Percentiles rank a stretch among this genome's conserved stretches.
Evolutionary conservation across 2,113 vertebrate species (phyloP).

Genomic region (Mus musculus): DNA sequence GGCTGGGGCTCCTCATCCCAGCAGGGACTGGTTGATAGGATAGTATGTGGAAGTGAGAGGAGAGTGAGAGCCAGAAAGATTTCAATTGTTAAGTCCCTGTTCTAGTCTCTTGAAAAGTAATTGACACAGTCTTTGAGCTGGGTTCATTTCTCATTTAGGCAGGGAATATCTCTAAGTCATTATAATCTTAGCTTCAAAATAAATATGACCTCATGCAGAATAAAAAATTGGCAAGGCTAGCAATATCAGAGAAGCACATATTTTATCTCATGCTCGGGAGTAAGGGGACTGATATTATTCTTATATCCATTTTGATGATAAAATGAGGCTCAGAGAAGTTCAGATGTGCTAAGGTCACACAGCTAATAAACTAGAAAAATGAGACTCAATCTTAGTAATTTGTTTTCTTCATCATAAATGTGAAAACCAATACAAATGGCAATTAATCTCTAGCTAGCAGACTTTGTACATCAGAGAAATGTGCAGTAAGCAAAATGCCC

Average conservation of each 20-base stretch:
- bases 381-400: neutral
- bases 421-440: conserved; percentile 1
- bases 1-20: neutral
- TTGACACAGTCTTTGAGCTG: neutral
- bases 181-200: conserved; percentile 50
- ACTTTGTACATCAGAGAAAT: neutral
- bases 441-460: conserved; percentile 36
- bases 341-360: conserved; percentile 6
- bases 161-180: neutral
- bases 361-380: conserved; percentile 29
- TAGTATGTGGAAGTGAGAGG: neutral
- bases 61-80: neutral
- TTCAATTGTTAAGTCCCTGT: neutral
- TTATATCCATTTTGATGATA: conserved; percentile 30
- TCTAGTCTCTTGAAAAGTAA: neutral
- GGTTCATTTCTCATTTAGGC: neutral
- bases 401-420: neutral
- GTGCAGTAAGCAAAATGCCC: conserved; percentile 12
- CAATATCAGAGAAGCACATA: neutral
- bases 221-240: neutral
- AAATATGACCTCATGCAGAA: conserved; percentile 21
- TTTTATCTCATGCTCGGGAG: conserved; percentile 25
- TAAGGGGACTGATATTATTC: conserved; percentile 24
- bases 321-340: conserved; percentile 46
- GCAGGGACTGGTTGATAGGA: neutral